Percentiles rank a stretch among this genome's conserved stretches.
Evolutionary conservation across 2,797 vertebrate genomes (phyloP).

Genomic region (Pangasius sanitwongsei): DNA sequence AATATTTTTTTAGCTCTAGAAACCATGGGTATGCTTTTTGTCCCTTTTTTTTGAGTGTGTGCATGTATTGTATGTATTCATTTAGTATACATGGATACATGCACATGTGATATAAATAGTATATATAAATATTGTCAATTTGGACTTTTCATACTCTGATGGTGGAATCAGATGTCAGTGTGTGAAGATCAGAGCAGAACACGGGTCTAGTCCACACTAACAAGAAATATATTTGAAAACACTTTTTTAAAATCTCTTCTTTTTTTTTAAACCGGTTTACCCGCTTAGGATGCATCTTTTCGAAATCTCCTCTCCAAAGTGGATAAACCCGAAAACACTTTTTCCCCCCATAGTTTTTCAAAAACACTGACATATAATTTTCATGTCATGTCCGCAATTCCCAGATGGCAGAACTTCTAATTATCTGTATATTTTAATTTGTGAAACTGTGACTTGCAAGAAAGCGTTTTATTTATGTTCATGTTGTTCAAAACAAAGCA

Average conservation of each 20-base stretch:
- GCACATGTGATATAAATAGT: conserved; percentile 37
- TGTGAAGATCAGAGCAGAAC: background rate
- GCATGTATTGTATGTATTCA: conserved; percentile 46
- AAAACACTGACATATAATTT: background rate
- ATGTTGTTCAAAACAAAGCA: background rate
- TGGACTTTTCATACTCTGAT: conserved; percentile 47
- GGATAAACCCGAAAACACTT: background rate
- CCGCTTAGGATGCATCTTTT: background rate
- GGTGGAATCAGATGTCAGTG: conserved; percentile 17
- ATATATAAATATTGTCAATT: conserved; percentile 23
- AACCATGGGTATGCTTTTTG: conserved; percentile 62
- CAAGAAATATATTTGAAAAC: background rate
- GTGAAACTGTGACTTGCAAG: background rate
- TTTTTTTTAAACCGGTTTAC: background rate
- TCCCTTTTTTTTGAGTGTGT: conserved; percentile 47
- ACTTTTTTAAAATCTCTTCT: background rate
- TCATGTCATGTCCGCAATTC: background rate
- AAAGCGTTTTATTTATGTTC: background rate
- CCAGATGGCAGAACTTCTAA: background rate
- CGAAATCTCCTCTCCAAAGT: background rate
- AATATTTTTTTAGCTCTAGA: conserved; percentile 69
- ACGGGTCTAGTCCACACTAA: conserved; percentile 7
- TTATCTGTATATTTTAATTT: background rate
- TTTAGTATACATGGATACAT: conserved; percentile 50
- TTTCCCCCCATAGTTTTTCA: background rate